Conservation (phyloP, 92 coral and sea anemone genomes). For the Metridium senile region DNA sequence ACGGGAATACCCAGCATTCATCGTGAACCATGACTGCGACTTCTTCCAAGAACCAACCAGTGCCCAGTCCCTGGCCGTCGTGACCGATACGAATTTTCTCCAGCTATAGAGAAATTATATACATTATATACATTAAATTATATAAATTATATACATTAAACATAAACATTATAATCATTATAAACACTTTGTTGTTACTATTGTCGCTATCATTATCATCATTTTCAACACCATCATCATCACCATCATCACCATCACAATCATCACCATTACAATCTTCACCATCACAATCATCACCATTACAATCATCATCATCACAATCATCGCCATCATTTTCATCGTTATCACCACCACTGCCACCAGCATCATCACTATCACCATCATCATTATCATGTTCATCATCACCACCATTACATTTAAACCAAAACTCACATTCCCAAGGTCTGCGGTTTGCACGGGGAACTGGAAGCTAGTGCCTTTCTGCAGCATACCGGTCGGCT, state of each 20-base stretch:
- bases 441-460: slow-evolving; percentile 82
- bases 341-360: neutral
- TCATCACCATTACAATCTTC: neutral
- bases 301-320: neutral
- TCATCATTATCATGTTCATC: neutral
- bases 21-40: slow-evolving; percentile 86
- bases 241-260: neutral
- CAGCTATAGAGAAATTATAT: slow-evolving; percentile 43
- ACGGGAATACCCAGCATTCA: slow-evolving; percentile 97
- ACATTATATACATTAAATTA: neutral
- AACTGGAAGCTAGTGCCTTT: slow-evolving; percentile 67
- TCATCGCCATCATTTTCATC: neutral
- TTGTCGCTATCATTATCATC: neutral
- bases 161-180: neutral
- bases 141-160: neutral
- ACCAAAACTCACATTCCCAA: slow-evolving; percentile 85
- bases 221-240: neutral
- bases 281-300: neutral
- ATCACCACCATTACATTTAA: neutral
- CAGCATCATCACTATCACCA: neutral
- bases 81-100: slow-evolving; percentile 97
- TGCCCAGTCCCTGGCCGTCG: slow-evolving; percentile 94
- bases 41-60: slow-evolving; percentile 97
- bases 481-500: slow-evolving; percentile 70
- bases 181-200: neutral